These are phyloP conservation scores for Lamellibrachia columna DNA, from an alignment of 2,888 invertebrate genomes.

Conservation along the genomic window DNA sequence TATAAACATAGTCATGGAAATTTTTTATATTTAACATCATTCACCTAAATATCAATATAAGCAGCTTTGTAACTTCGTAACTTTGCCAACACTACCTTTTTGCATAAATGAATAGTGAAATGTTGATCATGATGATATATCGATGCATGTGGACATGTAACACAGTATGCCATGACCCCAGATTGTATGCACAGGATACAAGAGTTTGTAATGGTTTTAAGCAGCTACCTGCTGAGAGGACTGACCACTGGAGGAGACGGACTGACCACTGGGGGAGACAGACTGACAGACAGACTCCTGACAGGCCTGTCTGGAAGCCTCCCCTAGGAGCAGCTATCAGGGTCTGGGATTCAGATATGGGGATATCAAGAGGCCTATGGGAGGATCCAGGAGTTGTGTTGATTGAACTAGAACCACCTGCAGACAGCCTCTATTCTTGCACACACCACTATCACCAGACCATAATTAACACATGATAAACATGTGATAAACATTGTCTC, in stretches of 20 bases:
- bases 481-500: background rate
- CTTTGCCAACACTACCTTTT: too few relatives aligned
- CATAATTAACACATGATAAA: slow-evolving; percentile 16
- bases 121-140: background rate
- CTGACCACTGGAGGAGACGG: background rate
- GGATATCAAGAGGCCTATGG: background rate
- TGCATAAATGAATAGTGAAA: background rate
- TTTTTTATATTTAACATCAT: too few relatives aligned
- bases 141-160: background rate
- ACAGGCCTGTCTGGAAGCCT: background rate
- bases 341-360: background rate
- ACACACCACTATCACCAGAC: background rate
- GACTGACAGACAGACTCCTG: background rate
- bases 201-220: background rate
- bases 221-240: background rate
- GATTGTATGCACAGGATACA: background rate
- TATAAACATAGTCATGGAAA: too few relatives aligned
- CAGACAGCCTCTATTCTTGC: background rate
- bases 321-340: background rate
- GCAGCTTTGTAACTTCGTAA: background rate
- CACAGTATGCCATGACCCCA: background rate
- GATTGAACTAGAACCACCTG: background rate
- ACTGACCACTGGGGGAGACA: background rate
- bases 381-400: background rate
- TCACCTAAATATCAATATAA: too few relatives aligned